phyloP scores from a whole-genome alignment of 2,113 vertebrate genomes.

The Calypte anna region DNA sequence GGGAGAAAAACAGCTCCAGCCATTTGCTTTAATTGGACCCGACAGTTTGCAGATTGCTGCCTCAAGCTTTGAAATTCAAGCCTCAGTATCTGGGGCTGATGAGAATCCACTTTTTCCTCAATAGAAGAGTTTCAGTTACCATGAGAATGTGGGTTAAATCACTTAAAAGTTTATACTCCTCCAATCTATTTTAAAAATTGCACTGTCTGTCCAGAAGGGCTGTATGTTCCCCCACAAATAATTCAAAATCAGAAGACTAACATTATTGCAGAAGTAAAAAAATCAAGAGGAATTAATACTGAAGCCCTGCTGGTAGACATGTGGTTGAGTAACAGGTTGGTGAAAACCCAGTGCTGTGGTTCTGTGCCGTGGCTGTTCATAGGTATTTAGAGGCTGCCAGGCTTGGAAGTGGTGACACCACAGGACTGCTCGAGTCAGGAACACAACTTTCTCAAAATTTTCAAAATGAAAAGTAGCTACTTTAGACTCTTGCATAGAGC shows the following conservation, averaged over 20 bases:
- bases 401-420: not conserved
- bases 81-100: slow-evolving; percentile 15
- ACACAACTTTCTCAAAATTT: not conserved
- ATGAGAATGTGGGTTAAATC: not conserved
- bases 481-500: not conserved
- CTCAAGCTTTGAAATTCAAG: slow-evolving; percentile 23
- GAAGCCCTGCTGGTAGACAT: not conserved
- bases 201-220: not conserved
- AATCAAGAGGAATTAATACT: not conserved
- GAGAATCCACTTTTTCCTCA: slow-evolving; percentile 30
- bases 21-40: slow-evolving; percentile 60
- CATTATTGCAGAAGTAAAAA: not conserved
- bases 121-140: not conserved
- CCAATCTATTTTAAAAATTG: not conserved
- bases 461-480: not conserved
- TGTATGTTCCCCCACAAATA: not conserved
- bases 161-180: not conserved
- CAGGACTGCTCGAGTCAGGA: not conserved
- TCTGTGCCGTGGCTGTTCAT: not conserved
- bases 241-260: not conserved
- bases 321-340: not conserved
- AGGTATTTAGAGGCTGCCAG: not conserved
- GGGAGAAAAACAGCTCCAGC: slow-evolving; percentile 60
- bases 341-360: not conserved
- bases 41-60: slow-evolving; percentile 66